Percentiles rank a stretch among this genome's conserved stretches.
Evolutionary conservation across 2,797 vertebrate species (phyloP).

Genomic region (Halcyon leucocephala): DNA sequence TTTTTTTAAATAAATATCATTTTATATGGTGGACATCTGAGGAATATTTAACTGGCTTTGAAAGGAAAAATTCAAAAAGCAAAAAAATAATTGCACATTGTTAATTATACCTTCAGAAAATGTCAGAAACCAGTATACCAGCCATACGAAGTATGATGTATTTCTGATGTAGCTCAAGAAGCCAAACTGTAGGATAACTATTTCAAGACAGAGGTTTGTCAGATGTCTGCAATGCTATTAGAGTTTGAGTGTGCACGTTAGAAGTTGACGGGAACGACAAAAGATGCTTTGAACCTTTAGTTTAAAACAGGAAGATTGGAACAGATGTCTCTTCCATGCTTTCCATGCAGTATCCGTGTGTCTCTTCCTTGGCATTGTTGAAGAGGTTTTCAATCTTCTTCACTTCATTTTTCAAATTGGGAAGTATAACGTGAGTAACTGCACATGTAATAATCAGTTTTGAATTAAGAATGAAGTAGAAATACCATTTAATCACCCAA

Average conservation of each 20-base stretch:
- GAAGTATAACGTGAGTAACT: slow-evolving; percentile 16
- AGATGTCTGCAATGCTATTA: background rate
- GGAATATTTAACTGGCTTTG: background rate
- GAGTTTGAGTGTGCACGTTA: background rate
- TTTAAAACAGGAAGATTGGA: background rate
- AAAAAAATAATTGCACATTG: background rate
- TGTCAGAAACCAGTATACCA: background rate
- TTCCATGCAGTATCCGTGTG: background rate
- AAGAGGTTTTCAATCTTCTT: background rate
- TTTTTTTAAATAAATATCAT: no score
- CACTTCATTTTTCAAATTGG: slow-evolving; percentile 37
- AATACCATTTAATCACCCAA: slow-evolving; percentile 56
- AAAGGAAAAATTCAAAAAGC: background rate
- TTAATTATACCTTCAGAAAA: background rate
- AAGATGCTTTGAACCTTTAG: background rate
- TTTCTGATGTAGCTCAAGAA: background rate
- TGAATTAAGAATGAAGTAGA: slow-evolving; percentile 61
- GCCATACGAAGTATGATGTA: background rate
- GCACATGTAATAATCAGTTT: slow-evolving; percentile 36
- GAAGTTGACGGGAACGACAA: background rate
- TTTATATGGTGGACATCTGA: background rate
- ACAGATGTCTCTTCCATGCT: background rate
- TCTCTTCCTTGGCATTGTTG: background rate
- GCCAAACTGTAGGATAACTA: fast-evolving
- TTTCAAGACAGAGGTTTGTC: background rate